Percentiles rank a stretch among this genome's conserved stretches.
These are phyloP conservation scores for Esox masquinongy DNA, from an alignment of 2,797 vertebrate species.

Conservation along the genomic window DNA sequence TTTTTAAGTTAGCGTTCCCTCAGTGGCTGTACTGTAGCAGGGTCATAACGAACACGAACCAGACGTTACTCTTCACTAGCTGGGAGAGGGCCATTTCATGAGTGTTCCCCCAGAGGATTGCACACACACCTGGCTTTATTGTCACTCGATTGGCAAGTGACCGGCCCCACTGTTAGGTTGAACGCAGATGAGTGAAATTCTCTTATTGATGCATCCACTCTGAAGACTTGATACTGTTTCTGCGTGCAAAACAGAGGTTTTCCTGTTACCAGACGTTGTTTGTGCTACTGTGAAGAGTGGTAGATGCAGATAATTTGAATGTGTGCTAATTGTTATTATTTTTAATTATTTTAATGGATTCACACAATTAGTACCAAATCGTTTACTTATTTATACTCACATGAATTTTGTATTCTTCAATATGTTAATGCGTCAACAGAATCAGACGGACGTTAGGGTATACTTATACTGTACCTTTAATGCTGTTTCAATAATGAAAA, in stretches of 20 bases:
- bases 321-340: not conserved
- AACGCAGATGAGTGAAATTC: not conserved
- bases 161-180: not conserved
- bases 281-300: slow-evolving; percentile 4
- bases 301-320: not conserved
- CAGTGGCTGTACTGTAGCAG: not conserved
- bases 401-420: not conserved
- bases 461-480: not conserved
- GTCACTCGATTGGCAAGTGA: not conserved
- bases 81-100: not conserved
- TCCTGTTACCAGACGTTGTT: not conserved
- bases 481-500: not conserved
- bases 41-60: not conserved
- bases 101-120: not conserved
- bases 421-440: not conserved
- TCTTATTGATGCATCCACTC: not conserved
- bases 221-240: not conserved
- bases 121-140: not conserved
- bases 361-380: not conserved
- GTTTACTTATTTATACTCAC: not conserved
- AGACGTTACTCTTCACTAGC: not conserved
- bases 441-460: too few species aligned
- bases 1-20: not conserved
- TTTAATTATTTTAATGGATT: not conserved
- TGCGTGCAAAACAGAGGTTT: not conserved